Base-by-base conservation (phyloP, 2,113 vertebrate genomes). In the Cephalopterus ornatus region DNA sequence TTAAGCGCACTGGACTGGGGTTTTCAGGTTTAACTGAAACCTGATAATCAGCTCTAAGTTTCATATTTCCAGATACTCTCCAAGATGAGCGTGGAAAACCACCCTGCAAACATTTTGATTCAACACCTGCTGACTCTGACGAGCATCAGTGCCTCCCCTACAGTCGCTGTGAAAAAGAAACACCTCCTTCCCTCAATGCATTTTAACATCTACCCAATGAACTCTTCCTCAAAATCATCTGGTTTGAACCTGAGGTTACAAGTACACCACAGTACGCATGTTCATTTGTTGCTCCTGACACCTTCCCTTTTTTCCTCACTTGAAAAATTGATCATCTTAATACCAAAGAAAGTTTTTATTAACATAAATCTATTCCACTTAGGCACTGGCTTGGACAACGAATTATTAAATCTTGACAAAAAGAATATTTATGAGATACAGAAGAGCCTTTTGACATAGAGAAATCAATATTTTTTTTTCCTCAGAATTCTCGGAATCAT, bases 311-410 rank as follows among this genome's bases (percentile, higher is more conserved):
- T 84, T 91, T 55, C 55, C 37, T 79, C 74, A 61, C 82, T 93
- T 94, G 88, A 95, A 91, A 93, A 95, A 94, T 63, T 88, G 81
- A 89, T 95, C 72, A 93, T 75, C 66, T 52, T 95, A 91, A 93
- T 70, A 96, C 53, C 68, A 88, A 95, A 92, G 92, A 89, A 92
- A 96, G n/a, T 95, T 82, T 94, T 61, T 87, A 95, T 97, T 96
- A 95, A 92, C 83, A 89, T 95, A 97, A 96, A 97, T 97, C 96
- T 95, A 90, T 95, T 96, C 89, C 77, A 95, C 74, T 95, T 94
- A 95, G 92, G 92, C 88, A 91, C 47, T 80, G 55, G 73, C 94
- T 97, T 89, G 28, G 78, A 91, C 70, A 92, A 96, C 14, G 32
- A 94, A 96, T 94, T 78, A 97, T 87, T 95, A 96, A 66, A 95